Percentiles rank a stretch among this genome's conserved stretches.
phyloP scores from a whole-genome alignment of 2,113 vertebrate species.

The Scomber japonicus region DNA sequence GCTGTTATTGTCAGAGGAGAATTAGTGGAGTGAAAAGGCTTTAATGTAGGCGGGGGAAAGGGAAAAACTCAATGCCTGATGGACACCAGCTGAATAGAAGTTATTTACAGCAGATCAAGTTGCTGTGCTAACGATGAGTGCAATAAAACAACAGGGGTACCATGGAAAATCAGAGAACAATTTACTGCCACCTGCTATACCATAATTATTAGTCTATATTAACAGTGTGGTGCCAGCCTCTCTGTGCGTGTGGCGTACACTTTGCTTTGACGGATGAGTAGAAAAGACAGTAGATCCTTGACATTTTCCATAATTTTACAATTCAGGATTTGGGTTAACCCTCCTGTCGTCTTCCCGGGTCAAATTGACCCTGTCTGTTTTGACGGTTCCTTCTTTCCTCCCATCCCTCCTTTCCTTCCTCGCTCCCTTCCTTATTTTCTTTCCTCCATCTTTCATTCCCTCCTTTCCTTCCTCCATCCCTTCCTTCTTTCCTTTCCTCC shows the following conservation, averaged over 20 bases:
- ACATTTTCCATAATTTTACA: no score
- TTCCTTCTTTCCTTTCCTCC: no score
- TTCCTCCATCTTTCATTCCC: no score
- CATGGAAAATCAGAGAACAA: conserved; percentile 41
- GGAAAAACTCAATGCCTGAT: conserved; percentile 46
- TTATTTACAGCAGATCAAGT: conserved; percentile 70
- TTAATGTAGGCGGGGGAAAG: neutral
- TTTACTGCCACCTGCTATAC: conserved; percentile 48
- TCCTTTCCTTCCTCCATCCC: no score
- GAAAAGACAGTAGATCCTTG: neutral
- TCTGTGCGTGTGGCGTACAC: neutral
- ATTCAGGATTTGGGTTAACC: no score
- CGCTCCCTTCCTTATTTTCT: no score
- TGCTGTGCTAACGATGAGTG: conserved; percentile 69
- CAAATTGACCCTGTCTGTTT: no score
- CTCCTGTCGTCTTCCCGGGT: no score
- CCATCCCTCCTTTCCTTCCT: no score
- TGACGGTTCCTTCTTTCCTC: no score
- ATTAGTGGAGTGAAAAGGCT: conserved; percentile 68
- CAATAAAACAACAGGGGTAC: conserved; percentile 57
- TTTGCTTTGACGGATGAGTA: neutral
- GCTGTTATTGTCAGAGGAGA: conserved; percentile 65
- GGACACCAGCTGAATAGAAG: conserved; percentile 65
- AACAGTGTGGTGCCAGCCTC: neutral
- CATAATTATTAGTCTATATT: conserved; percentile 25